Percentiles rank a stretch among this genome's conserved stretches.
phyloP scores from a whole-genome alignment of 2,113 vertebrate genomes.

The Syrmaticus mikado region DNA sequence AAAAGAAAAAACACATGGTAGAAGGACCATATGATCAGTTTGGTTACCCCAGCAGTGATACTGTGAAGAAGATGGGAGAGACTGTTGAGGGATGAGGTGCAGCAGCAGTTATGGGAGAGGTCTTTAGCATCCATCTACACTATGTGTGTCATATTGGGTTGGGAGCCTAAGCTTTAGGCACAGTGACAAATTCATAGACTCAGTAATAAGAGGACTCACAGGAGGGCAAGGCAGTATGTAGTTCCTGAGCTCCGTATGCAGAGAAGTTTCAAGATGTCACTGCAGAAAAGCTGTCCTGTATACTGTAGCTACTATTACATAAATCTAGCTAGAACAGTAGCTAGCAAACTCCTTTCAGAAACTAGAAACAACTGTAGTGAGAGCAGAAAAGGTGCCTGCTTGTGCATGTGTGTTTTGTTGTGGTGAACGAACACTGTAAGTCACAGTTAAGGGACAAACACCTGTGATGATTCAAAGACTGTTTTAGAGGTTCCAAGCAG shows the following conservation, averaged over 20 bases:
- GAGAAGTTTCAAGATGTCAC: not conserved
- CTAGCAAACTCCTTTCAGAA: not conserved
- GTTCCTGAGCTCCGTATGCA: not conserved
- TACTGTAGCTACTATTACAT: rapidly evolving
- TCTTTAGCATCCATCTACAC: not conserved
- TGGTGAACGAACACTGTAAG: not conserved
- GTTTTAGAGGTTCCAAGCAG: not conserved
- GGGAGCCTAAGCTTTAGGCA: not conserved
- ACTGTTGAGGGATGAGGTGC: not conserved
- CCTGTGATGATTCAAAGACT: not conserved
- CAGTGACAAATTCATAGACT: not conserved
- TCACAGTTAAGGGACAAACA: not conserved
- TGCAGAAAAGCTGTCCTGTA: not conserved
- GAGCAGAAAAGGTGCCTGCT: not conserved
- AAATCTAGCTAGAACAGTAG: not conserved
- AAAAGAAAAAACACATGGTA: not conserved
- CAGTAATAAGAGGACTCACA: not conserved
- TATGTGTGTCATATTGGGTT: rapidly evolving
- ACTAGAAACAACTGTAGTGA: not conserved
- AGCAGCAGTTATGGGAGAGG: not conserved
- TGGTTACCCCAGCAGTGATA: not conserved
- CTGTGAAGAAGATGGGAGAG: not conserved
- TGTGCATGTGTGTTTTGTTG: not conserved
- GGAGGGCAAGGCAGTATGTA: not conserved
- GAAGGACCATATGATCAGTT: not conserved